Conservation (phyloP, 53 echinoderm and acorn worm genomes). For the Patiria pectinifera region DNA sequence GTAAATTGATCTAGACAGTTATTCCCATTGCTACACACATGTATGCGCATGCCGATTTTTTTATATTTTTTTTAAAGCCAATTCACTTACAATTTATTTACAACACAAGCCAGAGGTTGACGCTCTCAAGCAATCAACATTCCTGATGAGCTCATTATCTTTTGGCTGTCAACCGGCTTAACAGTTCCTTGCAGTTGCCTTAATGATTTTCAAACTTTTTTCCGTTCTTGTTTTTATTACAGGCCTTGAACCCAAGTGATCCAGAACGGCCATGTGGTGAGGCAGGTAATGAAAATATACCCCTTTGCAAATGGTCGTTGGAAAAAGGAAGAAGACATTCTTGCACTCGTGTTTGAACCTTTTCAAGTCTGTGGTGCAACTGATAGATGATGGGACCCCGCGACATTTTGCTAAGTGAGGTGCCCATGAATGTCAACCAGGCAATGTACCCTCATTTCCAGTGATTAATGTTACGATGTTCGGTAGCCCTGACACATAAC, state of each 20-base stretch:
- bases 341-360: neutral
- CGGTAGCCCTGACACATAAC: no score
- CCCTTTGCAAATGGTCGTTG: neutral
- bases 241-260: neutral
- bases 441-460: no score
- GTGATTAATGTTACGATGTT: no score
- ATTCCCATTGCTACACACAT: no score
- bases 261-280: neutral
- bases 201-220: neutral
- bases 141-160: neutral
- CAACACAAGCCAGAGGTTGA: neutral
- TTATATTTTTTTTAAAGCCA: no score
- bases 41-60: no score
- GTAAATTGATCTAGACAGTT: no score
- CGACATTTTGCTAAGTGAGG: neutral
- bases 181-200: neutral
- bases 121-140: neutral
- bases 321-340: neutral
- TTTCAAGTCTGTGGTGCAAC: neutral
- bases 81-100: neutral
- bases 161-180: neutral
- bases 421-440: neutral
- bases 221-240: neutral
- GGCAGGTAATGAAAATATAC: neutral
- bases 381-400: neutral